A percentile compares a stretch with the other conserved stretches of the same genome.
phyloP scores from a whole-genome alignment of 1,140 invertebrate genomes.

The Trachymyrmex cornetzi region DNA sequence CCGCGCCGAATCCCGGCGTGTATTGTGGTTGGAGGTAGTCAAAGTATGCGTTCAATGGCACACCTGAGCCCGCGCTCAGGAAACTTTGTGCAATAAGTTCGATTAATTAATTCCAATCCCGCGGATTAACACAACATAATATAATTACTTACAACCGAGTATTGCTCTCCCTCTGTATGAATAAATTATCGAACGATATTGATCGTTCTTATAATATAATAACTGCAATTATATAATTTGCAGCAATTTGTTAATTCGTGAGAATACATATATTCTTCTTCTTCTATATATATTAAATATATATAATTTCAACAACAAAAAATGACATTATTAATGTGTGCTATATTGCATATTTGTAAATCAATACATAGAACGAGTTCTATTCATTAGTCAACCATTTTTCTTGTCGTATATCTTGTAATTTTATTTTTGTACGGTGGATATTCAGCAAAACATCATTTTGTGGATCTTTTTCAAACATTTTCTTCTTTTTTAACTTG shows the following conservation, averaged over 20 bases:
- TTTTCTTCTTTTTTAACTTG: background rate
- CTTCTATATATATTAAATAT: background rate
- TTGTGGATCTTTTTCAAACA: background rate
- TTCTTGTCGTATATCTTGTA: background rate
- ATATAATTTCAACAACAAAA: conserved; percentile 2
- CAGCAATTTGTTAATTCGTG: conserved; percentile 20
- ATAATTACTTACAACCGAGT: conserved; percentile 53
- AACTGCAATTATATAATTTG: conserved; percentile 42
- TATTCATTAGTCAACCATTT: background rate
- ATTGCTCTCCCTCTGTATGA: conserved; percentile 34
- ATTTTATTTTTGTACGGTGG: background rate
- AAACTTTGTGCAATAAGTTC: conserved; percentile 62
- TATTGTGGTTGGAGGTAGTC: conserved; percentile 37
- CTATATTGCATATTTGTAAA: background rate
- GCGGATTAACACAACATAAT: conserved; percentile 47
- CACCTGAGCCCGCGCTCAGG: conserved; percentile 38
- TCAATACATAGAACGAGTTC: background rate
- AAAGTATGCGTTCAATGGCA: conserved; percentile 59
- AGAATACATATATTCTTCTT: background rate
- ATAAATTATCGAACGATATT: conserved; percentile 47
- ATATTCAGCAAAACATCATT: background rate
- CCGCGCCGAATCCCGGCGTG: conserved; percentile 10
- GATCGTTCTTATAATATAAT: conserved; percentile 13
- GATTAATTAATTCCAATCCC: conserved; percentile 60
- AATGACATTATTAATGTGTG: conserved; percentile 8